Conservation (phyloP, 2,797 vertebrate genomes). For the Alauda arvensis region DNA sequence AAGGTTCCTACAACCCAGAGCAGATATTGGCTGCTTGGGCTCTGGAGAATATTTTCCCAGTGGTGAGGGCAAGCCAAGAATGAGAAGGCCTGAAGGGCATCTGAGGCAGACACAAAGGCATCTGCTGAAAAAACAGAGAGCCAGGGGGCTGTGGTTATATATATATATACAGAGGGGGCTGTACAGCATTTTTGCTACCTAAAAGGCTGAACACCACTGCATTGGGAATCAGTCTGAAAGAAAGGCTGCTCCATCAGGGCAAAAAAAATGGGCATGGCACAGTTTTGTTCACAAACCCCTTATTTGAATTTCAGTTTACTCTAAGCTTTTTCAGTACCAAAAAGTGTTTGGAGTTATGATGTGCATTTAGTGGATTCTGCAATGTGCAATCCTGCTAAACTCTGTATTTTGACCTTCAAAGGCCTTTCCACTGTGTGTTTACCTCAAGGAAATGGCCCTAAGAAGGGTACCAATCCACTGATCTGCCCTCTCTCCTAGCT, state of each 20-base stretch:
- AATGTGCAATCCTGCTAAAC: background rate
- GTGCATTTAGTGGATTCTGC: background rate
- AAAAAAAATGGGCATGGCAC: fast-evolving
- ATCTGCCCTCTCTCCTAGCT: background rate
- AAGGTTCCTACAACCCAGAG: background rate
- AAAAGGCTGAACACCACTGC: background rate
- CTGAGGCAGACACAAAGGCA: background rate
- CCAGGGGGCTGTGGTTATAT: too few species aligned
- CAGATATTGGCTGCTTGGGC: background rate
- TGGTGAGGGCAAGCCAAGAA: background rate
- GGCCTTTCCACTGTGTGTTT: background rate
- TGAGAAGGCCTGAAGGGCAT: background rate
- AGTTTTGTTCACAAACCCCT: background rate
- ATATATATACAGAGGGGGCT: fast-evolving
- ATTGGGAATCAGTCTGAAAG: background rate
- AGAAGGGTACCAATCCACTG: fast-evolving
- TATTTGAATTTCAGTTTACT: background rate
- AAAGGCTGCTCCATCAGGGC: background rate
- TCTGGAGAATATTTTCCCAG: background rate
- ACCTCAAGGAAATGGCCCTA: background rate
- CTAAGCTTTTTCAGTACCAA: background rate
- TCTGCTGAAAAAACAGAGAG: background rate
- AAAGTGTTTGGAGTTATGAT: background rate
- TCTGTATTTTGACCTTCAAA: background rate
- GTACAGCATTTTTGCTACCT: background rate